A percentile compares a stretch with the other conserved stretches of the same genome.
These are phyloP conservation scores for Trileptium ribeirensis DNA, from an alignment of 2,888 invertebrate species.

Conservation along the genomic window DNA sequence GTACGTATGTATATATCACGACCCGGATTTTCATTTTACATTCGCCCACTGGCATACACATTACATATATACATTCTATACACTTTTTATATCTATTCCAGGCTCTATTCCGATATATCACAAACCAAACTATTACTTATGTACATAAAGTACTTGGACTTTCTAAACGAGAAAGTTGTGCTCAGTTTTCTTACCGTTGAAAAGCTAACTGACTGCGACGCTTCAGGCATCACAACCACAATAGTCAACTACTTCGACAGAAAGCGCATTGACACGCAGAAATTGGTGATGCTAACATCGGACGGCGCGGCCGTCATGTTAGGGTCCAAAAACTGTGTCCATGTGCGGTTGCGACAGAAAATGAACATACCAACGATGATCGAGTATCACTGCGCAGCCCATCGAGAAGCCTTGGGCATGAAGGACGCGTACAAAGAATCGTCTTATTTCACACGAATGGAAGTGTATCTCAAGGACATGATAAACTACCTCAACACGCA, in stretches of 20 bases:
- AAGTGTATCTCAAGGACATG: not conserved
- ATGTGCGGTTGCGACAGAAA: not conserved
- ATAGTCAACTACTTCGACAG: not conserved
- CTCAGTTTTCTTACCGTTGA: not conserved
- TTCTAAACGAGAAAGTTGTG: not conserved
- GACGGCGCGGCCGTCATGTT: conserved; percentile 4
- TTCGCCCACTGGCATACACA: too few species aligned
- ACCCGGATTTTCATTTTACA: too few species aligned
- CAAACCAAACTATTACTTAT: not conserved
- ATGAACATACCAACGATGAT: not conserved
- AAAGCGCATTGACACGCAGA: not conserved
- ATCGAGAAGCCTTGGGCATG: not conserved
- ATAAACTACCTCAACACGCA: not conserved
- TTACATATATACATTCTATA: too few species aligned
- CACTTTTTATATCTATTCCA: too few species aligned
- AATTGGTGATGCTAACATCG: not conserved
- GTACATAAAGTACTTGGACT: not conserved
- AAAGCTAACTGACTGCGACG: not conserved
- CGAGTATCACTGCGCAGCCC: conserved; percentile 4
- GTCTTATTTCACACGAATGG: not conserved
- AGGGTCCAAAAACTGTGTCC: not conserved
- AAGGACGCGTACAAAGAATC: not conserved
- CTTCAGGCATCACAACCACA: not conserved
- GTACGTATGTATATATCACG: too few species aligned
- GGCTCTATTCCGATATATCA: too few species aligned